Evolutionary conservation across 2,888 invertebrate genomes (phyloP), one percentile per base, ranked within the genome.

Genomic region (Pyrocoelia pectoralis): DNA sequence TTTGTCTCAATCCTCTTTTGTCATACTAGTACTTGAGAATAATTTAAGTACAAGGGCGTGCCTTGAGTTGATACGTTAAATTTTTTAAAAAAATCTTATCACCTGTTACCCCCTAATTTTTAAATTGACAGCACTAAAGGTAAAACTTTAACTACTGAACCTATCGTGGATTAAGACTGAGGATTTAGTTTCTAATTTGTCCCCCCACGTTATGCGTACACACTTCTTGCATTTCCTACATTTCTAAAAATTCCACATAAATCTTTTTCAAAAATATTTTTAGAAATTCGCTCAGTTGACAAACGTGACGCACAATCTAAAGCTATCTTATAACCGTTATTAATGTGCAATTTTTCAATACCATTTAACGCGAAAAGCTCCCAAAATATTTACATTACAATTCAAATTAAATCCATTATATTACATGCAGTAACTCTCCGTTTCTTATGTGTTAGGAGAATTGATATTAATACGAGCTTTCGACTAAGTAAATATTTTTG

Each of bases 1-100:
- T 56, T 57, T 62, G 62, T 62, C 56, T 29, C 28, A 24, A 51
- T 54, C 53, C 60, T 46, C 17, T 55, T 51, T 24, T 52, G 33
- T 52, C 52, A 17, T 62, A 52, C 51, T 46, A 33, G 56, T 46
- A 56, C 62, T 52, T 57, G 40, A 38, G 48, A 50, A 29, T 38
- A 41, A 15, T 15, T 43, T 43, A 43, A 43, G 15, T 43, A 43
- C 41, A 43, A 43, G 41, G 41, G 41, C 41, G 41, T 43, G 13
- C 41, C 41, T 43, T 43, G 41, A 43, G 15, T 43, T 43, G 2
- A 15, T 8, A 13, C 41, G 8, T 1, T 9, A 9, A 12, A 38
- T 3, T 2, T 38, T 38, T 8, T 6, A 38, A 5, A 38, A 2
- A 38, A 38, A 5, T 38, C n/a, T 38, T 38, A 38, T 43, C 41